Base-by-base conservation (phyloP, 2,888 invertebrate genomes). In the Subacronicta megacephala region DNA sequence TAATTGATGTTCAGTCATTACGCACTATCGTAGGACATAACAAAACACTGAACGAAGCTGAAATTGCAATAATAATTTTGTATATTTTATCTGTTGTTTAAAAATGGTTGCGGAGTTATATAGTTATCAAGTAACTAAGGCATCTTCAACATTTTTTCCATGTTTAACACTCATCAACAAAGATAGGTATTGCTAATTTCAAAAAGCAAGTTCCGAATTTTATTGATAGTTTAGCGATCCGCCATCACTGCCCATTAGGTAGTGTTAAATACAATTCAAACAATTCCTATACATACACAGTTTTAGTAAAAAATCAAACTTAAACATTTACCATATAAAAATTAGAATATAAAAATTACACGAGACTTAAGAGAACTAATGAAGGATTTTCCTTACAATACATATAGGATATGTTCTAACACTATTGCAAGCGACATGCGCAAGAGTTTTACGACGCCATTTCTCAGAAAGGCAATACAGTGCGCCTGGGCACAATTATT, bases 391-490 rank as follows among this genome's bases (percentile, higher is more conserved):
- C 3, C 31, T 31, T 31, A 31, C n/a, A 31, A 31, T 3, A 31
- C n/a, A 1, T n/a, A n/a, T 31, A 3, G 31, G 1, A 31, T 41
- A 35, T 17, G 49, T 56, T 61, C 46, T 52, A 56, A 68, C 47
- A 36, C 41, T 45, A 42, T 49, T 52, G 38, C 47, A 33, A 10
- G 41, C 42, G 38, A 56, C 38, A 51, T 56, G 35, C 56, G 50
- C 69, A 18, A 38, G 31, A 56, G 43, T 63, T 59, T 68, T 63
- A 68, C 63, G 68, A 63, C 7, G 0, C 9, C 26, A 12, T 16
- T 68, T 68, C 69, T 51, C 36, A 54, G 69, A 63, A 65, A 58
- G 62, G 56, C 40, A 60, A 35, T 63, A 31, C 38, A n/a, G 35
- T 64, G 54, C 67, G 62, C 42, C 15, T 37, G 59, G 10, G 55